phyloP scores from a whole-genome alignment of 2,888 invertebrate species.

The Torymus tubicola region DNA sequence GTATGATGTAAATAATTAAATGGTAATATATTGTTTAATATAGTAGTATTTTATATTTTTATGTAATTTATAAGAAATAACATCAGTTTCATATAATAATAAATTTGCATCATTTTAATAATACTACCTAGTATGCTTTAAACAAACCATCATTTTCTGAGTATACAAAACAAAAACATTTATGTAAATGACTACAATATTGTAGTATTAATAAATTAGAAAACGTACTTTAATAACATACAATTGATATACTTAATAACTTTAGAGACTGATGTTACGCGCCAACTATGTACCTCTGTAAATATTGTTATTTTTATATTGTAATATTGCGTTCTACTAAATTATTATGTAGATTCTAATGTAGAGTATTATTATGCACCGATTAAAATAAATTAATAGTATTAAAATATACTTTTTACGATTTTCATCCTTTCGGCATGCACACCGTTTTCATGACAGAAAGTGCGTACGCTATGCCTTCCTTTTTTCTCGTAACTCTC shows the following conservation, averaged over 20 bases:
- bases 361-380: no score
- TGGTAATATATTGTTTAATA: no score
- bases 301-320: constrained; percentile 34
- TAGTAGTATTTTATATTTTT: no score
- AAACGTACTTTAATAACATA: no score
- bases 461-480: constrained; percentile 70
- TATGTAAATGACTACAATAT: no score
- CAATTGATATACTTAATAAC: constrained; percentile 1
- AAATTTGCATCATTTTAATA: no score
- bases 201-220: no score
- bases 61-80: not conserved
- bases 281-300: constrained; percentile 51
- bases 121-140: no score
- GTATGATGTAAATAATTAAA: not conserved
- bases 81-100: constrained; percentile 33
- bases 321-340: no score
- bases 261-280: constrained; percentile 49
- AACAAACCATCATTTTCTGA: no score
- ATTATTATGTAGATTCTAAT: no score
- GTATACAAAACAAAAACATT: no score
- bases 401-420: constrained; percentile 76
- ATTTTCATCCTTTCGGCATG: constrained; percentile 78
- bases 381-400: not conserved
- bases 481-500: constrained; percentile 69
- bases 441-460: constrained; percentile 77